A percentile compares a stretch with the other conserved stretches of the same genome.
These are phyloP conservation scores for Phylloscopus trochilus DNA, from an alignment of 2,113 vertebrate genomes.

Conservation along the genomic window DNA sequence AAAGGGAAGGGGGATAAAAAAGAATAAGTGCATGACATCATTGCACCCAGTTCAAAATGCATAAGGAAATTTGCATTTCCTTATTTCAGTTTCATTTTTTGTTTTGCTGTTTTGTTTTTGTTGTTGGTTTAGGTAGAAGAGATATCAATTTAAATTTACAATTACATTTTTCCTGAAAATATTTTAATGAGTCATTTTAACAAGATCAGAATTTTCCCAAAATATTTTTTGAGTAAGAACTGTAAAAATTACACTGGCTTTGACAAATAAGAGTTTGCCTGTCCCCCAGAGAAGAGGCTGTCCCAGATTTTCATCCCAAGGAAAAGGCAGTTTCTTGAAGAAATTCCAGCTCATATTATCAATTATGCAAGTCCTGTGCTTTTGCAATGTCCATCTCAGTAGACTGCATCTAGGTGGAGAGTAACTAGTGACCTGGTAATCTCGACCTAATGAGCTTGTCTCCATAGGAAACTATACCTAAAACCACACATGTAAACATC, in stretches of 20 bases:
- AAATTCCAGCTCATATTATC: not conserved
- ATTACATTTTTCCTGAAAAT: not conserved
- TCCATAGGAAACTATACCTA: not conserved
- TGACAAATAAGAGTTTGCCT: not conserved
- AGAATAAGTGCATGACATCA: not conserved
- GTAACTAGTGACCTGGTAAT: not conserved
- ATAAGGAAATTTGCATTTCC: not conserved
- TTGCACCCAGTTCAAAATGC: not conserved
- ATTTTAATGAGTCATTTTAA: not conserved
- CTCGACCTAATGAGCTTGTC: not conserved
- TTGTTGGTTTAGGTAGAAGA: not conserved
- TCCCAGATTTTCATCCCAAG: not conserved
- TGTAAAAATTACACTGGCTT: not conserved
- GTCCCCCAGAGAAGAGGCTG: not conserved
- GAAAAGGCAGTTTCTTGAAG: not conserved
- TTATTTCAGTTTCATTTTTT: not conserved
- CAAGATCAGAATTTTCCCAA: not conserved
- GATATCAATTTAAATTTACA: not conserved
- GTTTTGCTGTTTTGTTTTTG: not conserved
- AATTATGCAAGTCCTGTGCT: not conserved
- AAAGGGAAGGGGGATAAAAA: fast-evolving
- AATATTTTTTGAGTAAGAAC: not conserved
- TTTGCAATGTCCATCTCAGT: not conserved
- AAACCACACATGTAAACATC: not conserved
- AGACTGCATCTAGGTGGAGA: not conserved